Base-by-base conservation (phyloP, 2,888 invertebrate genomes). In the Pammene fasciana region DNA sequence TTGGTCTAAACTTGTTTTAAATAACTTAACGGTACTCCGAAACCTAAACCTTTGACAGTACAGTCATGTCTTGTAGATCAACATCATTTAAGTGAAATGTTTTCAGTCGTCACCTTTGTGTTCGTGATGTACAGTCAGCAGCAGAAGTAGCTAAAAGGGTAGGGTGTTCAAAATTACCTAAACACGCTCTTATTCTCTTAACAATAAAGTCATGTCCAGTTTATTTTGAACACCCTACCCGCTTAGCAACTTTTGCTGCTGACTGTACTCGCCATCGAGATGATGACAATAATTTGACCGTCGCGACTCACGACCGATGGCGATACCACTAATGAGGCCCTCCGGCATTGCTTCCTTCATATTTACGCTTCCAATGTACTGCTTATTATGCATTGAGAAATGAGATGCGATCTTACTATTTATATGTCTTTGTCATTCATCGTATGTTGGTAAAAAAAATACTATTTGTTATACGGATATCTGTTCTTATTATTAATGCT, bases 321-420 rank as follows among this genome's bases (percentile, higher is more conserved):
- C 48, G 68, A 68, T 64, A 64, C 48, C 56, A 43, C 68, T 57
- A 68, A 68, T 68, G 68, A 68, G 68, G 57, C 50, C 68, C 67
- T 50, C 68, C 62, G 43, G 68, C 68, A 48, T 50, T 56, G 68
- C 62, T 64, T 50, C 56, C 54, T 54, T 5, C 54, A 48, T 50
- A 54, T 54, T 54, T 54, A 50, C 34, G 46, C 41, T 48, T 41
- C n/a, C 8, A 43, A 43, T 26, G 41, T 52, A 55, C 45, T 26
- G 5, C 48, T 46, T 48, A 67, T n/a, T n/a, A n/a, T n/a, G n/a
- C n/a, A n/a, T 60, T 43, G 34, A 54, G 45, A 54, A 60, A 48
- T 43, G 34, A 45, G 38, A 54, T 67, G 18, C n/a, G 9, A 61
- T 46, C 38, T 38, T 54, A 38, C 26, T 45, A 0, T 43, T 34